A percentile compares a stretch with the other conserved stretches of the same genome.
Conservation (phyloP, 2,113 vertebrate genomes). For the Todiramphus saurophagus region DNA sequence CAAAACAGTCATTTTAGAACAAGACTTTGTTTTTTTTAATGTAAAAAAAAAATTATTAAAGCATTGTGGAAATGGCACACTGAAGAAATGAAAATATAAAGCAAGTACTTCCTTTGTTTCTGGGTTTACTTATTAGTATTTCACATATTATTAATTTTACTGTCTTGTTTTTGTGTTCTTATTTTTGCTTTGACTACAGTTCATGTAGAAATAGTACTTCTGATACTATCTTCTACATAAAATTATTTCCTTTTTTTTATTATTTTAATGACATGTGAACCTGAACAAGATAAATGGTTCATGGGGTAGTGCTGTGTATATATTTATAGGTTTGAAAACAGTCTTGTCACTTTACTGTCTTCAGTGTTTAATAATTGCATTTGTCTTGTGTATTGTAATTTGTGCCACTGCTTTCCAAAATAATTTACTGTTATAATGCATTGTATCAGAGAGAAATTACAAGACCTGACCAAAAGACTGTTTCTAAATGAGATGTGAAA, state of each 20-base stretch:
- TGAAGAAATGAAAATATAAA: background rate
- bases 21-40: background rate
- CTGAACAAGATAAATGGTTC: background rate
- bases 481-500: background rate
- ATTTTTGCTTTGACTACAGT: background rate
- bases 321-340: background rate
- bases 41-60: background rate
- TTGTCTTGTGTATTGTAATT: background rate
- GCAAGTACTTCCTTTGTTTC: background rate
- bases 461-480: background rate
- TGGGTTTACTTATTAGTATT: background rate
- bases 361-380: background rate
- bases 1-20: background rate
- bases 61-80: background rate
- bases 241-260: background rate
- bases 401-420: background rate
- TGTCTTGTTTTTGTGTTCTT: background rate
- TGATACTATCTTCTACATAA: background rate
- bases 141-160: background rate
- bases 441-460: background rate
- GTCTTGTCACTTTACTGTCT: background rate
- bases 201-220: background rate
- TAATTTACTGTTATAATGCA: background rate
- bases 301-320: background rate
- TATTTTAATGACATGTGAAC: background rate